Evolutionary conservation across 2,113 vertebrate species (phyloP), one percentile per base, ranked within the genome.

Genomic region (Xyrauchen texanus): DNA sequence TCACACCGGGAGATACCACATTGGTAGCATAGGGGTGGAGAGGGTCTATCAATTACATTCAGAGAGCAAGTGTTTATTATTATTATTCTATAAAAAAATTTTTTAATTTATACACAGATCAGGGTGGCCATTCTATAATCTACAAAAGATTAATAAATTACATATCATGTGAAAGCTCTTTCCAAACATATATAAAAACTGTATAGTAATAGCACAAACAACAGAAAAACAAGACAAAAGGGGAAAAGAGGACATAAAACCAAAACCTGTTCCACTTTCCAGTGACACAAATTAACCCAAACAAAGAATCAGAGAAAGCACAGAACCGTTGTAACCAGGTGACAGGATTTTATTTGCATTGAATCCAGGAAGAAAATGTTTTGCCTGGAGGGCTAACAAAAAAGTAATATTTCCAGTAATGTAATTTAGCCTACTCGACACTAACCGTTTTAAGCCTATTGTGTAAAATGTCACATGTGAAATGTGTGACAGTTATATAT

Each of bases 1-100:
- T 51, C 78, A 80, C 76, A 76, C 78, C 78, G 78, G 85, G 78
- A 80, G 57, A 70, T 82, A 84, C 85, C 82, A 86, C 80, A 76
- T 84, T 68, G 45, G 61, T 52, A 58, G 52, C 11, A 51, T 21
- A 49, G 49, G 21, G 63, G 62, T 34, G 9, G 44, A 49, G 42
- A 61, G n/a, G 21, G 16, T 72, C 15, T 11, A 44, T 52, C n/a
- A 1, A 66, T 44, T 57, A 58, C 76, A 67, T 44, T 52, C 49
- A 34, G 42, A 21, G 10, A 76, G 58, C 46, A 53, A 34, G 21
- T 34, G 21, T 34, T 34, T 34, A 1, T 34, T 34, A 34, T 34
- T 34, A 34, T 34, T 34, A 34, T 34, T 34, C 1, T 34, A 34
- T 1, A 34, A 34, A 34, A 34, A 34, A 34, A 34, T 34, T 1